Evolutionary conservation across 2,797 vertebrate genomes (phyloP).

Genomic region (Simalia tracyae): DNA sequence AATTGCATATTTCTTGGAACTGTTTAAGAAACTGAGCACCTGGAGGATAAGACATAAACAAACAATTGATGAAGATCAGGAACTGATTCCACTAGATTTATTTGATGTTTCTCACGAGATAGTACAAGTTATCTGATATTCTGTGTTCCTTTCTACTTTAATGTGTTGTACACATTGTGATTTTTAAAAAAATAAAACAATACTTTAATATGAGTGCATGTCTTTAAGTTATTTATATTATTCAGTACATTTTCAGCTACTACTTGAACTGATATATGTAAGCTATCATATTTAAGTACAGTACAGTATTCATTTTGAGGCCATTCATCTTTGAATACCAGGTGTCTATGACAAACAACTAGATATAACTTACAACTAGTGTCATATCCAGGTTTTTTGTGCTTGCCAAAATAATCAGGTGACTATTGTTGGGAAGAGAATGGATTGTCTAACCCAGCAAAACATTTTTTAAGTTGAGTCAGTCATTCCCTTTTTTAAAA

Average conservation of each 20-base stretch:
- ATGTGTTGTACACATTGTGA: not conserved
- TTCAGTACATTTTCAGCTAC: not conserved
- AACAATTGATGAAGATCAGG: slow-evolving; percentile 6
- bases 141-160: not conserved
- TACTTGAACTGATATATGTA: not conserved
- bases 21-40: not conserved
- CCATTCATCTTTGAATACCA: not conserved
- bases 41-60: not conserved
- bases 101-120: slow-evolving; percentile 1
- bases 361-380: not conserved
- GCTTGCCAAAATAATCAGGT: not conserved
- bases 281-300: not conserved
- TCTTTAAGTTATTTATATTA: not conserved
- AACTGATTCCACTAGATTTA: slow-evolving; percentile 17
- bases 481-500: not conserved
- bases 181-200: not conserved
- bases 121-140: not conserved
- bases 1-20: not conserved
- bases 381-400: not conserved
- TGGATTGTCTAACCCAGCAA: not conserved
- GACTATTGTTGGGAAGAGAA: not conserved
- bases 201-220: not conserved
- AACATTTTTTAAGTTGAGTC: not conserved
- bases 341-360: not conserved
- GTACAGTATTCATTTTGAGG: not conserved